phyloP scores from a whole-genome alignment of 2,888 invertebrate species.

The Yponomeuta cagnagella region DNA sequence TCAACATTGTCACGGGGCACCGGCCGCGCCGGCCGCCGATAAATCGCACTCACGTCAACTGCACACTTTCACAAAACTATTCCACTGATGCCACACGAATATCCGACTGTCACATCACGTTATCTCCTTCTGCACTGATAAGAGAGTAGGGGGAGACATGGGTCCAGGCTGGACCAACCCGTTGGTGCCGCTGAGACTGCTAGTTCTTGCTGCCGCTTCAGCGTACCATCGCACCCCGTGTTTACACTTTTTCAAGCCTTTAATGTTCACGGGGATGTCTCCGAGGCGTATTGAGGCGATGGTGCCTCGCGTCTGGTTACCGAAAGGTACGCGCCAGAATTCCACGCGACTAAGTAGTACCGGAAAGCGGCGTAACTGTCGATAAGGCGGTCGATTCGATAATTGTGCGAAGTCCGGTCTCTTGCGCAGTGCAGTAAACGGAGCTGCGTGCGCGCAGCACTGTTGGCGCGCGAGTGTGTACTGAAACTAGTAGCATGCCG shows the following conservation, averaged over 20 bases:
- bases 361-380: slow-evolving; percentile 41
- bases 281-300: slow-evolving; percentile 31
- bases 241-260: slow-evolving; percentile 20
- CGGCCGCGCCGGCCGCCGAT: slow-evolving; percentile 23
- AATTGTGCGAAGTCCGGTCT: slow-evolving; percentile 34
- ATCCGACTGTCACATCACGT: slow-evolving; percentile 68
- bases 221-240: slow-evolving; percentile 30
- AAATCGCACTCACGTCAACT: slow-evolving; percentile 51
- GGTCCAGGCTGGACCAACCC: slow-evolving; percentile 20
- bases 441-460: slow-evolving; percentile 64
- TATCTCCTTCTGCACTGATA: slow-evolving; percentile 57
- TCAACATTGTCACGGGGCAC: slow-evolving; percentile 78
- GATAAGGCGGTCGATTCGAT: slow-evolving; percentile 50
- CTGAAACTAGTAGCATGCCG: slow-evolving; percentile 50
- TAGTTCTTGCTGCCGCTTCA: slow-evolving; percentile 38
- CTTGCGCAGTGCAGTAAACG: slow-evolving; percentile 38
- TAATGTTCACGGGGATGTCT: slow-evolving; percentile 33
- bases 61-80: slow-evolving; percentile 73
- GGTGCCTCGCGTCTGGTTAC: slow-evolving; percentile 36
- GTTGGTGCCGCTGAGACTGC: slow-evolving; percentile 59
- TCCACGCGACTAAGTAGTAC: slow-evolving; percentile 33
- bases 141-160: slow-evolving; percentile 36
- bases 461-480: slow-evolving; percentile 64
- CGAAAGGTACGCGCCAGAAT: slow-evolving; percentile 27
- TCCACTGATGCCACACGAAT: slow-evolving; percentile 65